Percentiles rank a stretch among this genome's conserved stretches.
Evolutionary conservation across 2,888 invertebrate genomes (phyloP).

Genomic region (Lamellibrachia columna): DNA sequence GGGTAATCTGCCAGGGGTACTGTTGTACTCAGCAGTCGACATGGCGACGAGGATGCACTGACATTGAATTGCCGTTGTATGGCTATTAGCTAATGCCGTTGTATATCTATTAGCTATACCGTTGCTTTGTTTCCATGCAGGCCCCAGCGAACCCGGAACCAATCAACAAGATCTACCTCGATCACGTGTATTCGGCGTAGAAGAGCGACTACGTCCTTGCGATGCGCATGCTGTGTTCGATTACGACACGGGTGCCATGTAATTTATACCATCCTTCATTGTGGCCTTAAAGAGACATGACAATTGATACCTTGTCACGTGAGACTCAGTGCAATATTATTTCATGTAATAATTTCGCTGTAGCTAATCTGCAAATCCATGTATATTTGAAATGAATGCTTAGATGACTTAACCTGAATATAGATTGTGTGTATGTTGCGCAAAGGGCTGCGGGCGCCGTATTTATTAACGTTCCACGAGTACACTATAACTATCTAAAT

Average conservation of each 20-base stretch:
- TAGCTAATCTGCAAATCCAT: slow-evolving; percentile 7
- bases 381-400: neutral
- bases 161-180: slow-evolving; percentile 3
- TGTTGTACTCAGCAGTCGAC: too few relatives aligned
- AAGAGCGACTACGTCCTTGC: neutral
- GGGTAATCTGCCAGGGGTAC: too few relatives aligned
- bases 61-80: too few relatives aligned
- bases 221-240: neutral
- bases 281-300: neutral
- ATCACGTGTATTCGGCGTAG: neutral
- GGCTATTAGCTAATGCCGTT: too few relatives aligned
- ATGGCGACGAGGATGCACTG: too few relatives aligned
- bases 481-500: neutral
- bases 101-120: neutral
- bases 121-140: neutral
- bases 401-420: neutral
- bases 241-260: neutral
- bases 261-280: neutral
- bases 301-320: neutral
- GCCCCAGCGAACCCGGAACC: neutral
- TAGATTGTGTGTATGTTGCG: neutral
- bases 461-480: neutral
- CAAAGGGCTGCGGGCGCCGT: neutral
- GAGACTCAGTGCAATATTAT: neutral
- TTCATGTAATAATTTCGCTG: neutral